Base-by-base conservation (phyloP, 2,113 vertebrate species). In the Rhinopomastus cyanomelas region DNA sequence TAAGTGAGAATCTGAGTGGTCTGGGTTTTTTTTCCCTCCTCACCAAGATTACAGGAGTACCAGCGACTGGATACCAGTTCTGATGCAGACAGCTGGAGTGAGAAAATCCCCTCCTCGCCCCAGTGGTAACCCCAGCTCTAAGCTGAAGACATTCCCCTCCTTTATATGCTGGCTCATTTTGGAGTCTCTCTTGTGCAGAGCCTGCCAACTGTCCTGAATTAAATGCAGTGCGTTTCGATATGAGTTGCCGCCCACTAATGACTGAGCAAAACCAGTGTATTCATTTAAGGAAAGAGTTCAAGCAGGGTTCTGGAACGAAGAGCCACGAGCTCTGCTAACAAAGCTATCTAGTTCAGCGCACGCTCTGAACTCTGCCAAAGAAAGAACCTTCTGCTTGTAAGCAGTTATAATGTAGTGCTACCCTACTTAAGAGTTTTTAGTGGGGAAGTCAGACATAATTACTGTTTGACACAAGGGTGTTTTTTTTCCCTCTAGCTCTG, bases 191-290 rank as follows among this genome's bases (percentile, higher is more conserved):
- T 96, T 81, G 75, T 96, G 75, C 81, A 96, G 95, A 94, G 88
- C 92, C 93, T 96, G 94, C 87, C 96, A 96, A 97, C 85, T 95
- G 92, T 92, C 95, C 96, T 94, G 92, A 96, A 97, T 97, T 81
- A 93, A 92, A 93, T 27, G 72, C 79, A 92, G 56, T 12, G 72
- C 76, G 85, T 85, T 94, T 85, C 0, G 46, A 83, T 93, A 91
- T 83, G 87, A 93, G 93, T 72, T 89, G 85, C 85, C 87, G 93
- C 90, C 87, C 88, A 92, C 75, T 94, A 95, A 95, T 93, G 95
- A 95, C 71, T 83, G 92, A 94, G 95, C 71, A 93, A 95, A 95
- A 68, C 72, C 94, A 88, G 91, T 51, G 86, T 65, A 83, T 95
- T 95, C 87, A 80, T 93, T 75, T 87, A 85, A 95, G 72, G 9